A percentile compares a stretch with the other conserved stretches of the same genome.
Conservation (phyloP, 2,797 vertebrate genomes). For the Simalia tracyae region DNA sequence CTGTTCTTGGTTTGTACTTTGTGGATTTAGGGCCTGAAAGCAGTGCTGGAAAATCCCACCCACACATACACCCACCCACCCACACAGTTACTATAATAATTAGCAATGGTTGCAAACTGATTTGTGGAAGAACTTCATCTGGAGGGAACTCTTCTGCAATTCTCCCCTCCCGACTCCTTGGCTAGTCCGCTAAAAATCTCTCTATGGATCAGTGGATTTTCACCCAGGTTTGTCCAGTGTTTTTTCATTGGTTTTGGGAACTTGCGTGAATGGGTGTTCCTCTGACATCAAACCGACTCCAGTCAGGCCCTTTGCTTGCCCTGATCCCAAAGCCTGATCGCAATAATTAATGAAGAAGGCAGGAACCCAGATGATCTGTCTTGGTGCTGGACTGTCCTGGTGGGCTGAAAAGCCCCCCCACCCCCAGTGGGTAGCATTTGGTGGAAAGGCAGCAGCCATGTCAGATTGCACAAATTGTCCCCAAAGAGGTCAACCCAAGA, state of each 20-base stretch:
- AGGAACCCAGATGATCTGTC: rapidly evolving
- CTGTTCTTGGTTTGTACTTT: no score
- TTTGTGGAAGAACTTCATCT: not conserved
- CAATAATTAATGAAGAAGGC: not conserved
- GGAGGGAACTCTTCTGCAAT: not conserved
- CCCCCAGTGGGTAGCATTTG: constrained; percentile 9
- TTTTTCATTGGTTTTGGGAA: no score
- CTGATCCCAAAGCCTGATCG: not conserved
- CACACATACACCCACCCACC: not conserved
- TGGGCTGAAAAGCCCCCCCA: constrained; percentile 4
- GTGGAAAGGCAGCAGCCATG: constrained; percentile 56
- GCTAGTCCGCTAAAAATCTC: no score
- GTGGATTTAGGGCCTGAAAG: no score
- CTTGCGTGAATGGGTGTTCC: not conserved
- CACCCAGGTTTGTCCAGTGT: not conserved
- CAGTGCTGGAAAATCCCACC: no score
- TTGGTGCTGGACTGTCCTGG: rapidly evolving
- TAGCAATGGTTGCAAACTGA: no score
- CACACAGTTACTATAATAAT: no score
- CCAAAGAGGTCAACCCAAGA: constrained; percentile 37
- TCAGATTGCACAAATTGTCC: constrained; percentile 59
- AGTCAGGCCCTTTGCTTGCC: not conserved
- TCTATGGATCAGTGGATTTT: not conserved
- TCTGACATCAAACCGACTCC: not conserved
- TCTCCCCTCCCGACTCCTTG: not conserved